Percentiles rank a stretch among this genome's conserved stretches.
phyloP scores from a whole-genome alignment of 2,797 vertebrate genomes.

The Hydrolagus colliei region DNA sequence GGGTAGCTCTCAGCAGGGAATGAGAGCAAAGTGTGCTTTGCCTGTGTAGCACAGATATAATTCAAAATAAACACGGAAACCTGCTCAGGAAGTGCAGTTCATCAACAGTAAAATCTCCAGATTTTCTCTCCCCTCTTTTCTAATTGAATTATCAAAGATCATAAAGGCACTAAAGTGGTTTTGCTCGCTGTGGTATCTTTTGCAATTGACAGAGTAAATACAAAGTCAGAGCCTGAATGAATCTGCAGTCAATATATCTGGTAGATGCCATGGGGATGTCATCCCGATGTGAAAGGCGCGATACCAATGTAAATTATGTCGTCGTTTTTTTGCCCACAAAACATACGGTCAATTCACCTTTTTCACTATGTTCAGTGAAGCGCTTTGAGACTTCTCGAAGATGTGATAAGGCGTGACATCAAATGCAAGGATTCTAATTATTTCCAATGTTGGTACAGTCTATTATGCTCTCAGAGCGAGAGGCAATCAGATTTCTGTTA shows the following conservation, averaged over 20 bases:
- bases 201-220: too few relatives aligned
- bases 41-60: neutral
- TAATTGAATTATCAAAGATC: slow-evolving; percentile 3
- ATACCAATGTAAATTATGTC: too few relatives aligned
- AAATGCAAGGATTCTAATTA: too few relatives aligned
- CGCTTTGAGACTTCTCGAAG: too few relatives aligned
- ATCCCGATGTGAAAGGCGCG: too few relatives aligned
- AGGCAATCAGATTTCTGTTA: neutral
- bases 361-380: too few relatives aligned
- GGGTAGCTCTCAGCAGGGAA: neutral
- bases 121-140: neutral
- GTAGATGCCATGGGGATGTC: neutral
- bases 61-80: neutral
- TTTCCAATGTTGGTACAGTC: neutral
- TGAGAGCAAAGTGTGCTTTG: neutral
- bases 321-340: too few relatives aligned
- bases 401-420: too few relatives aligned
- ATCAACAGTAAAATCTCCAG: slow-evolving; percentile 1
- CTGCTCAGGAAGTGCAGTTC: neutral
- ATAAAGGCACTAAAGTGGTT: neutral
- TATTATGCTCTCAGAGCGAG: neutral
- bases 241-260: slow-evolving; percentile 15
- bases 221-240: neutral
- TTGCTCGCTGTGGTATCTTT: neutral
- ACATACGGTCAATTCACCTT: too few relatives aligned